Percentiles rank a stretch among this genome's conserved stretches.
Conservation (phyloP, 2,888 invertebrate species). For the Galerucella pusilla region DNA sequence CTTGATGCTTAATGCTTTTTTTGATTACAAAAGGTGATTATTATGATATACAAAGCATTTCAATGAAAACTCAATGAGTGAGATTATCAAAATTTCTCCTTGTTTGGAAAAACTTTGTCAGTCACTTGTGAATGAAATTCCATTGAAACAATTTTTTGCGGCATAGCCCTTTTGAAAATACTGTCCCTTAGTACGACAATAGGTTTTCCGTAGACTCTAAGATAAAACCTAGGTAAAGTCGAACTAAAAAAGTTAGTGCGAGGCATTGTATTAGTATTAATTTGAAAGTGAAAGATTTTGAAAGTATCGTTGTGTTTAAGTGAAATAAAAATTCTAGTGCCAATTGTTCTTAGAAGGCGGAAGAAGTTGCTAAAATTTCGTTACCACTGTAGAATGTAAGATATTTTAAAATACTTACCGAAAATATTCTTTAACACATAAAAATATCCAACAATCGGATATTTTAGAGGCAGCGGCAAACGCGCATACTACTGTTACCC, state of each 20-base stretch:
- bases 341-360: background rate
- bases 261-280: slow-evolving; percentile 36
- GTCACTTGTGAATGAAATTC: too few species aligned
- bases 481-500: too few species aligned
- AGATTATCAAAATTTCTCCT: too few species aligned
- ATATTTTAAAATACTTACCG: background rate
- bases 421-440: too few species aligned
- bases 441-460: too few species aligned
- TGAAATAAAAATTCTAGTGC: background rate
- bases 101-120: too few species aligned
- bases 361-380: slow-evolving; percentile 7
- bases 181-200: slow-evolving; percentile 25
- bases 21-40: too few species aligned
- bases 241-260: slow-evolving; percentile 55
- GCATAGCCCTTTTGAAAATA: slow-evolving; percentile 20
- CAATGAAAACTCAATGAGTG: too few species aligned
- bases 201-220: slow-evolving; percentile 38
- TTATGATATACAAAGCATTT: too few species aligned
- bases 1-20: background rate
- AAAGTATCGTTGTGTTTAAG: slow-evolving; percentile 30
- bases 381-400: slow-evolving; percentile 4
- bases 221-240: slow-evolving; percentile 62
- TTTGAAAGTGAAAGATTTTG: slow-evolving; percentile 29
- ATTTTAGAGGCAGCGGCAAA: too few species aligned
- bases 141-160: too few species aligned